These are phyloP conservation scores for Arctocebus calabarensis DNA, from an alignment of 2,797 vertebrate species.

Conservation along the genomic window DNA sequence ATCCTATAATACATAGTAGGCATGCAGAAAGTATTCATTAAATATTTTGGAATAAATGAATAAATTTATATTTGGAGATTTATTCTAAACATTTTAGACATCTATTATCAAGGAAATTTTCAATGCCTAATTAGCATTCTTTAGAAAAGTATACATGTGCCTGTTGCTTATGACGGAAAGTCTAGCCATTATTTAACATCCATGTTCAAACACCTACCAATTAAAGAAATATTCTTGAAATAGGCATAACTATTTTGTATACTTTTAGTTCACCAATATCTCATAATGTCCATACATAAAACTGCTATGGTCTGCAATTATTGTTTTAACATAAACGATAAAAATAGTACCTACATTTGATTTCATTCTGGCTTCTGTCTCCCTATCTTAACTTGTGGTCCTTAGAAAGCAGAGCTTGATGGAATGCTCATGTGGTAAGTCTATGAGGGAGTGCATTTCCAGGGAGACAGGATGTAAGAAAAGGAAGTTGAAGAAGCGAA, in stretches of 20 bases:
- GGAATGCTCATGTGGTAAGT: neutral
- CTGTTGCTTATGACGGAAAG: neutral
- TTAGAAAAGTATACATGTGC: neutral
- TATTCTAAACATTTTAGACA: neutral
- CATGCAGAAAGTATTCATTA: neutral
- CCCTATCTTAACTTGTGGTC: neutral
- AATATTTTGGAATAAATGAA: neutral
- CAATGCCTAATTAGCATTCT: neutral
- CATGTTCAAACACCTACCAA: neutral
- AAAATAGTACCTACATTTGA: neutral
- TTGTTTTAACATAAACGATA: neutral
- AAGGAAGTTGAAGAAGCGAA: neutral
- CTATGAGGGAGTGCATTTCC: neutral
- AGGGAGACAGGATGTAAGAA: neutral
- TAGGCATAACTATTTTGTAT: neutral
- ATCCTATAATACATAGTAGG: neutral
- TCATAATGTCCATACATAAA: neutral
- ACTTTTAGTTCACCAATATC: neutral
- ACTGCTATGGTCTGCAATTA: neutral
- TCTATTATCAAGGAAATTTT: neutral
- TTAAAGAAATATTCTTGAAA: conserved; percentile 13
- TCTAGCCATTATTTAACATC: neutral
- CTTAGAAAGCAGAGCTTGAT: neutral
- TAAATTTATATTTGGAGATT: neutral
- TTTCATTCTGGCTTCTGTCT: neutral